Percentiles rank a stretch among this genome's conserved stretches.
These are phyloP conservation scores for Macrosiphum euphorbiae DNA, from an alignment of 2,888 invertebrate species.

Conservation along the genomic window DNA sequence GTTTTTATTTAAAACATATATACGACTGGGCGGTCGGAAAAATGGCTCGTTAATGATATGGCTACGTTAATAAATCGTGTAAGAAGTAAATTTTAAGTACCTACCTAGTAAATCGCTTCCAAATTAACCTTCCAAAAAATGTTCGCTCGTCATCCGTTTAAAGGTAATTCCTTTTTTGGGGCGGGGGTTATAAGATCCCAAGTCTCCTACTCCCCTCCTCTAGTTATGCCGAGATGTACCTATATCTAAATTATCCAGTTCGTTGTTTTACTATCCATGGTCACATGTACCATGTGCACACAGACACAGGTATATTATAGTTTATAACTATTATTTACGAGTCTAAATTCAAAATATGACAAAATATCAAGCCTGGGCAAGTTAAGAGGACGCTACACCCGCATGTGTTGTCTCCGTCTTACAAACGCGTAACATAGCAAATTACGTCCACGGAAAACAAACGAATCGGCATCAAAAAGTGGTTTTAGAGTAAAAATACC, in stretches of 20 bases:
- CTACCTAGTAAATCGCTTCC: neutral
- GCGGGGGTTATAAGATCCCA: neutral
- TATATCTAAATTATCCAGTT: neutral
- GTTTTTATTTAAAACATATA: neutral
- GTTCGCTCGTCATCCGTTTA: neutral
- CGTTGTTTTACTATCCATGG: neutral
- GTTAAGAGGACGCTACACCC: too few relatives aligned
- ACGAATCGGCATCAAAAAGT: too few relatives aligned
- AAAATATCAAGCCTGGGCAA: too few relatives aligned
- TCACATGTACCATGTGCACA: too few relatives aligned
- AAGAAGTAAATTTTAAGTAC: constrained; percentile 5
- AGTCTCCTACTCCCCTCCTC: neutral
- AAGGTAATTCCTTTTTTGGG: neutral
- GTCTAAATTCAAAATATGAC: neutral
- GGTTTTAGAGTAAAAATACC: too few relatives aligned
- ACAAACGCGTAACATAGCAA: too few relatives aligned
- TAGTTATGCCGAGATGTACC: neutral
- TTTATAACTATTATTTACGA: neutral
- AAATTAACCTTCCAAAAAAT: too few relatives aligned
- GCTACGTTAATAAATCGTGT: neutral
- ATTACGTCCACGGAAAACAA: too few relatives aligned
- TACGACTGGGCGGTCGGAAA: neutral
- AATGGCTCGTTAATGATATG: neutral
- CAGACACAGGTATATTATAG: neutral
- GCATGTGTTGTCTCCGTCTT: too few relatives aligned